Conservation (phyloP, 2,888 invertebrate species). For the Spisula subtruncata region DNA sequence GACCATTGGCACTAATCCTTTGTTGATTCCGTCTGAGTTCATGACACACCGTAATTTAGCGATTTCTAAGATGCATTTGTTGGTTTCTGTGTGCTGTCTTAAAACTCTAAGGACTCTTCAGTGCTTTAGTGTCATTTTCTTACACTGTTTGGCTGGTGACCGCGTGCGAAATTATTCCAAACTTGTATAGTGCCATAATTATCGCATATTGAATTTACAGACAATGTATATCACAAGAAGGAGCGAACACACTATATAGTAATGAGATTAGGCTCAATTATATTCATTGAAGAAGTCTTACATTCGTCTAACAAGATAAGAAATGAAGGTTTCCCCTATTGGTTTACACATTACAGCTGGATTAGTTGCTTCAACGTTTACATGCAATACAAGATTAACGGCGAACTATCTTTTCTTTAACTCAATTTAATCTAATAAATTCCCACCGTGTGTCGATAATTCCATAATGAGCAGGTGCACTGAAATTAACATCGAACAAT, state of each 20-base stretch:
- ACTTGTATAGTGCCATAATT: background rate
- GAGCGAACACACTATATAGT: background rate
- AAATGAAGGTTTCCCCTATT: background rate
- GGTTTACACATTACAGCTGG: background rate
- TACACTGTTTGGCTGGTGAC: background rate
- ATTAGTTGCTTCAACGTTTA: background rate
- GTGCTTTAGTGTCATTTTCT: background rate
- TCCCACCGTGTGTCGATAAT: background rate
- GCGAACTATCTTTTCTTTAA: background rate
- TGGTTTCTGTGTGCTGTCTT: background rate
- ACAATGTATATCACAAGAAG: background rate
- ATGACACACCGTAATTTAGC: background rate
- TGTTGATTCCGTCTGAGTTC: background rate
- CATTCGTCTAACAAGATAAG: background rate
- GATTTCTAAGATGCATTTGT: background rate
- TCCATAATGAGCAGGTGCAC: background rate
- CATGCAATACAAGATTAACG: background rate
- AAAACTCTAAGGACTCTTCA: background rate
- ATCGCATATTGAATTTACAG: background rate
- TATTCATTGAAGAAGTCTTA: background rate
- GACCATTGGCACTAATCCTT: conserved; percentile 25
- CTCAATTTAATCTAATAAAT: background rate
- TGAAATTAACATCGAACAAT: background rate
- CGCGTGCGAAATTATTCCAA: background rate
- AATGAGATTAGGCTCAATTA: background rate